Percentiles rank a stretch among this genome's conserved stretches.
phyloP scores from a whole-genome alignment of 2,797 vertebrate genomes.

The Phoxinus dragarum region DNA sequence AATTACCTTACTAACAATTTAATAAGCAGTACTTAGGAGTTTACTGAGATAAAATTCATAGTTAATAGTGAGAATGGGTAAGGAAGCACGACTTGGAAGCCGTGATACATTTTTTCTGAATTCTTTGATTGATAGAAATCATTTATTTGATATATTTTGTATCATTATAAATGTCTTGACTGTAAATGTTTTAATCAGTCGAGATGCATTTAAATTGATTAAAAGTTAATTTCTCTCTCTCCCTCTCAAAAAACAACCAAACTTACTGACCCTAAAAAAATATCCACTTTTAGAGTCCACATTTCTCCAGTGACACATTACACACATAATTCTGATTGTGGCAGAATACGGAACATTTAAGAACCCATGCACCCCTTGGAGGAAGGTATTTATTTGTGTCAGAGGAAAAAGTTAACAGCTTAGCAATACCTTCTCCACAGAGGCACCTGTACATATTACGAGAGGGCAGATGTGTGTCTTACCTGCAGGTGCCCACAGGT shows the following conservation, averaged over 20 bases:
- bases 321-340: background rate
- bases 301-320: background rate
- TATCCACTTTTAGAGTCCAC: background rate
- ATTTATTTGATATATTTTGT: background rate
- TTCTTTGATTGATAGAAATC: background rate
- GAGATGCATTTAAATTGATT: background rate
- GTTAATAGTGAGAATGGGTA: no score
- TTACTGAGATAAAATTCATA: no score
- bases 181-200: background rate
- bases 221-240: background rate
- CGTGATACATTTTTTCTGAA: background rate
- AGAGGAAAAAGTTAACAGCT: background rate
- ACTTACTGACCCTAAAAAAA: background rate
- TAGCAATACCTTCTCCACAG: background rate
- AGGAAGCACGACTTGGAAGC: background rate
- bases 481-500: constrained; percentile 98
- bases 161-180: background rate
- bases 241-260: no score
- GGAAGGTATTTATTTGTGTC: background rate
- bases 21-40: no score
- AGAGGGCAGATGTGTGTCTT: constrained; percentile 6
- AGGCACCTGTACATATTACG: background rate
- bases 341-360: background rate
- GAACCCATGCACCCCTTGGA: background rate
- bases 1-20: no score